phyloP scores from a whole-genome alignment of 2,888 invertebrate genomes.

The Noctua comes region DNA sequence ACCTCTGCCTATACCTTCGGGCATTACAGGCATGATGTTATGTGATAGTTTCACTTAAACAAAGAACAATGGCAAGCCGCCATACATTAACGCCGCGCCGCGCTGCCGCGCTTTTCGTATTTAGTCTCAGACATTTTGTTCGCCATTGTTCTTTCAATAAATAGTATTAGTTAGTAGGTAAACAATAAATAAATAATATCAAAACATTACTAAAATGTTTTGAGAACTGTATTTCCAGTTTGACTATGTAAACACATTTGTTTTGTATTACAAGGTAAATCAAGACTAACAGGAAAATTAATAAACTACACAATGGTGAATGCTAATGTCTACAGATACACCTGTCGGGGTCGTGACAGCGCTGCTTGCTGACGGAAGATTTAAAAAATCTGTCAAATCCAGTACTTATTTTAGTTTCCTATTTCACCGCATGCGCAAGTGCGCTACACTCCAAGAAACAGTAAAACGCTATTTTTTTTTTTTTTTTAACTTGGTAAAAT shows the following conservation, averaged over 20 bases:
- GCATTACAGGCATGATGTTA: too few relatives aligned
- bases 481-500: too few relatives aligned
- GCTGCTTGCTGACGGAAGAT: neutral
- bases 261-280: neutral
- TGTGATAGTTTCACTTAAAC: neutral
- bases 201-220: conserved; percentile 14
- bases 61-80: neutral
- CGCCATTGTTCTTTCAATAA: neutral
- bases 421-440: neutral
- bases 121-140: neutral
- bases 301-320: neutral
- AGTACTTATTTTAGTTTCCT: neutral
- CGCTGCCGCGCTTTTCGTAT: neutral
- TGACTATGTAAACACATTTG: conserved; percentile 14
- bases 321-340: neutral
- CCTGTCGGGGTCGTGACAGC: neutral
- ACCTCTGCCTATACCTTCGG: too few relatives aligned
- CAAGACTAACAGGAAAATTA: neutral
- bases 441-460: neutral
- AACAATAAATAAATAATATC: conserved; percentile 1
- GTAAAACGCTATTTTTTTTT: neutral
- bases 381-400: neutral
- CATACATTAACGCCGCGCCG: neutral
- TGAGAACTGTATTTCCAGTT: conserved; percentile 17
- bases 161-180: neutral